Evolutionary conservation across 2,113 vertebrate species (phyloP).

Genomic region (Clarias macrocephalus): DNA sequence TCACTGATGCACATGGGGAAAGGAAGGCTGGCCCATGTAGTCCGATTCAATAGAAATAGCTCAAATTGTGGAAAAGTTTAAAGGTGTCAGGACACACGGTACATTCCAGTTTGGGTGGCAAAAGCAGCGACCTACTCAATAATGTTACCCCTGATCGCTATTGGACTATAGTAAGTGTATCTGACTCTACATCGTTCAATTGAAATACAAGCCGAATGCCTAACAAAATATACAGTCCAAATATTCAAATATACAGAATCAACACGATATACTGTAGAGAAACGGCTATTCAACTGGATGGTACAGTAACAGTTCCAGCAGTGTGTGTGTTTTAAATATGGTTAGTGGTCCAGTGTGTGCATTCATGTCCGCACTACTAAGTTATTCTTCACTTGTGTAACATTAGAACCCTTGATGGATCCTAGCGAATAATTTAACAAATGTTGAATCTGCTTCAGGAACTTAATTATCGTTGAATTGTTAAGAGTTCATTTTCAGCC

Average conservation of each 20-base stretch:
- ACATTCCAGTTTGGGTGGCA: no score
- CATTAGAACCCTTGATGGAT: not conserved
- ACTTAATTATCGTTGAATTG: constrained; percentile 30
- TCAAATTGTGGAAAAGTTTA: no score
- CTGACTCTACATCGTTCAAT: not conserved
- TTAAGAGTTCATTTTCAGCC: constrained; percentile 9
- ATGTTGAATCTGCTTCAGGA: not conserved
- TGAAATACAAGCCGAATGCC: not conserved
- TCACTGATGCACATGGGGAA: no score
- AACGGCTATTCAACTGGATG: not conserved
- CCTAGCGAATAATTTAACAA: constrained; percentile 4
- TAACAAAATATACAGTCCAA: not conserved
- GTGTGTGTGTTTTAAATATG: not conserved
- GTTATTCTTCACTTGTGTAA: not conserved
- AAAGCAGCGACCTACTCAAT: no score
- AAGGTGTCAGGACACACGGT: no score
- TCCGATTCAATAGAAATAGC: no score
- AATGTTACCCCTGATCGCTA: not conserved
- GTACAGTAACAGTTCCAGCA: not conserved
- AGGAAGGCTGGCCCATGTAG: no score
- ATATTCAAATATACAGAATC: not conserved
- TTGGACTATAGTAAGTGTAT: not conserved
- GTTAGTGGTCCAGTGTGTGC: constrained; percentile 4
- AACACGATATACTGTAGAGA: not conserved
- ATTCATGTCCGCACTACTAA: not conserved